These are phyloP conservation scores for Amblyjoppa fuscipennis DNA, from an alignment of 2,888 invertebrate genomes.

Conservation along the genomic window DNA sequence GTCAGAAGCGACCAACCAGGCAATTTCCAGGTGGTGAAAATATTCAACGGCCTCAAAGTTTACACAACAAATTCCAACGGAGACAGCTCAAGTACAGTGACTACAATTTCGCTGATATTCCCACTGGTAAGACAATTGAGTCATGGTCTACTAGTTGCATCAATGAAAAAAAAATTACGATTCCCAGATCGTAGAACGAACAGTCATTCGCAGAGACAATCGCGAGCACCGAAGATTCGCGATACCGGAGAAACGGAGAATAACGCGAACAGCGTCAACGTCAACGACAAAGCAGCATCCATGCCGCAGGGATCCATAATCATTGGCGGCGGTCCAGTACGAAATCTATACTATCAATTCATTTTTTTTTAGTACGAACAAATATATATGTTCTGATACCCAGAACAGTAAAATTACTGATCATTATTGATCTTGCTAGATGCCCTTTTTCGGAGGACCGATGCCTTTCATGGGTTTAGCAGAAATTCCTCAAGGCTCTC, in stretches of 20 bases:
- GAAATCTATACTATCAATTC: slow-evolving; percentile 1
- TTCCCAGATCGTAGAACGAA: slow-evolving; percentile 42
- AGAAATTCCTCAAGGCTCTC: slow-evolving; percentile 22
- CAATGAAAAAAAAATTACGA: slow-evolving; percentile 7
- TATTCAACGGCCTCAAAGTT: background rate
- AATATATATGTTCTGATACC: background rate
- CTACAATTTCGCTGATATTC: background rate
- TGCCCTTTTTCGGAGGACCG: slow-evolving; percentile 51
- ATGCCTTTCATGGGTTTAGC: slow-evolving; percentile 56
- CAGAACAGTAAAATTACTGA: background rate
- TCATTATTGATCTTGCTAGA: slow-evolving; percentile 19
- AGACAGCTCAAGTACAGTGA: background rate
- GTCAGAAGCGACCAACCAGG: background rate
- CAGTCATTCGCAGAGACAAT: slow-evolving; percentile 5
- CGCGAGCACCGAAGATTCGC: slow-evolving; percentile 9
- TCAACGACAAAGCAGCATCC: slow-evolving; percentile 45
- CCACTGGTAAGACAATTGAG: slow-evolving; percentile 44
- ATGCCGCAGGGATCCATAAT: slow-evolving; percentile 60
- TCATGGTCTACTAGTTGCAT: background rate
- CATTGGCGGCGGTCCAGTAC: slow-evolving; percentile 53
- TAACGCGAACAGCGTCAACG: slow-evolving; percentile 15
- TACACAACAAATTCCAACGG: background rate
- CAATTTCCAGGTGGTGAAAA: slow-evolving; percentile 25
- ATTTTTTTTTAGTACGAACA: background rate
- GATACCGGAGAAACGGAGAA: slow-evolving; percentile 33